Percentiles rank a stretch among this genome's conserved stretches.
Evolutionary conservation across 2,113 vertebrate species (phyloP).

Genomic region (Ceyx cyanopectus): DNA sequence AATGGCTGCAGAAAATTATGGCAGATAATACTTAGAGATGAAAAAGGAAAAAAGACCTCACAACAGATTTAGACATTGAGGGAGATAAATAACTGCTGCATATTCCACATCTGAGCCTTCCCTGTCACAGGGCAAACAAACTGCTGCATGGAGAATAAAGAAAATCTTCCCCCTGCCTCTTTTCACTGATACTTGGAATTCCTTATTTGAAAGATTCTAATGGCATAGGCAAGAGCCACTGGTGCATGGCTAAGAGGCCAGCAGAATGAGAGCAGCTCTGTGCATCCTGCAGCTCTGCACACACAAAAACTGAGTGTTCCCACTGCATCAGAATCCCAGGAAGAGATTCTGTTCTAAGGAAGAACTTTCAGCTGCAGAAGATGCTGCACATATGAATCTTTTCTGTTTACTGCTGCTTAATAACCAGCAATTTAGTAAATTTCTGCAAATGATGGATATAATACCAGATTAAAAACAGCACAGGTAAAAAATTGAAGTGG

Average conservation of each 20-base stretch:
- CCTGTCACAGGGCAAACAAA: background rate
- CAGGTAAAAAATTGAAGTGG: background rate
- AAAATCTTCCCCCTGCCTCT: background rate
- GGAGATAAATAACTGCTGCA: background rate
- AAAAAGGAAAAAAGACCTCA: too few species aligned
- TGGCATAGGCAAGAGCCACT: background rate
- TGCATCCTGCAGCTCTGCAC: background rate
- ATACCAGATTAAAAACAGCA: background rate
- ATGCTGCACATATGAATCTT: background rate
- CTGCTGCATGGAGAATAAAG: background rate
- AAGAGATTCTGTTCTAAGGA: background rate
- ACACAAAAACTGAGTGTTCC: rapidly evolving
- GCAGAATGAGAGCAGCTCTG: background rate
- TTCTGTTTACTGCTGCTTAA: background rate
- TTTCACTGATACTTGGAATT: background rate
- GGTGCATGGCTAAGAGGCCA: background rate
- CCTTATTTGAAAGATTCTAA: background rate
- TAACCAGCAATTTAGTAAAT: background rate
- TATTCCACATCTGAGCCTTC: background rate
- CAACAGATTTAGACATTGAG: too few species aligned
- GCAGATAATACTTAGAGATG: too few species aligned
- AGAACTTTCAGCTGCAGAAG: background rate
- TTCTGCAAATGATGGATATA: background rate
- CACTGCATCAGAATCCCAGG: background rate
- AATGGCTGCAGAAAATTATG: too few species aligned